Evolutionary conservation across 2,888 invertebrate genomes (phyloP).

Genomic region (Ryuthela nishihirai): DNA sequence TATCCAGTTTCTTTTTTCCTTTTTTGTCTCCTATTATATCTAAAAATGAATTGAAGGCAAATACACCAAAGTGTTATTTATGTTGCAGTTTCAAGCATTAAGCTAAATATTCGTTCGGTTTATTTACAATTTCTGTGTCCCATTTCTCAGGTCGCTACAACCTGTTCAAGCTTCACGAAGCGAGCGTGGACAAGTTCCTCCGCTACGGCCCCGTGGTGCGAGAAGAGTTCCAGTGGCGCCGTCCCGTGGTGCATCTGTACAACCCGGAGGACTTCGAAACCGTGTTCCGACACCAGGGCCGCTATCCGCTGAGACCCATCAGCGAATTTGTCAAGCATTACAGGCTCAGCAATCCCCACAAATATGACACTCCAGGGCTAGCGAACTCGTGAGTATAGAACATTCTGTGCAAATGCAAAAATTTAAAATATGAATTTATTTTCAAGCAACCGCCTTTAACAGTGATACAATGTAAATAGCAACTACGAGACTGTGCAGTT

Average conservation of each 20-base stretch:
- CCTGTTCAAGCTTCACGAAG: conserved; percentile 42
- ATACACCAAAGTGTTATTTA: too few relatives aligned
- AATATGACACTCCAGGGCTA: conserved; percentile 42
- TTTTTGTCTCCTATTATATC: too few relatives aligned
- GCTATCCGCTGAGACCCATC: conserved; percentile 43
- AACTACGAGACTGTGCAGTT: too few relatives aligned
- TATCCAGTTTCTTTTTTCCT: too few relatives aligned
- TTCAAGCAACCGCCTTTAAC: too few relatives aligned
- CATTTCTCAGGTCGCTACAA: conserved; percentile 42
- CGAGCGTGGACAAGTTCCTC: conserved; percentile 43
- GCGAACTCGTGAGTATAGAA: conserved; percentile 43
- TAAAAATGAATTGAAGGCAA: too few relatives aligned
- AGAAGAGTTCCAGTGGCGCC: conserved; percentile 44
- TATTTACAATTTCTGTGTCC: too few relatives aligned
- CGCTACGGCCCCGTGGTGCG: conserved; percentile 43
- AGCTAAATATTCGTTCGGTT: too few relatives aligned
- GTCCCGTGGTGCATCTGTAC: conserved; percentile 43
- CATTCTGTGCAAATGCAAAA: too few relatives aligned
- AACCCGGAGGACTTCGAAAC: conserved; percentile 44
- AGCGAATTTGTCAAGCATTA: conserved; percentile 43
- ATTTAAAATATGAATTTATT: too few relatives aligned
- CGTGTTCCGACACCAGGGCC: conserved; percentile 43
- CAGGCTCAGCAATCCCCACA: conserved; percentile 40
- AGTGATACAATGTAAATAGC: too few relatives aligned
- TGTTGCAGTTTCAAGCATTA: too few relatives aligned